Conservation (phyloP, 1,140 invertebrate genomes). For the Ladona fulva region DNA sequence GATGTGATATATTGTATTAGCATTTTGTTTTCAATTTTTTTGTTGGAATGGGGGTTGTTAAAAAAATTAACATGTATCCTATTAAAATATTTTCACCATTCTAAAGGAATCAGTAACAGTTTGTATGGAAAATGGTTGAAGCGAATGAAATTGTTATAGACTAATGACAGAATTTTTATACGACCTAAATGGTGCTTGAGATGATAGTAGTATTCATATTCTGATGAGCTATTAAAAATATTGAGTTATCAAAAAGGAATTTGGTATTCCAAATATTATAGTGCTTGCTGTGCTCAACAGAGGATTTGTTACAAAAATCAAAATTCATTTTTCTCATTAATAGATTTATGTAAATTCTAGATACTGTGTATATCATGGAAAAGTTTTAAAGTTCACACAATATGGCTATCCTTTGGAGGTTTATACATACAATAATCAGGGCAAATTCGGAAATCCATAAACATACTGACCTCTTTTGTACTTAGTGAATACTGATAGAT, state of each 20-base stretch:
- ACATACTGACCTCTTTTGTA: conserved; percentile 6
- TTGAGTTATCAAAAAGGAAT: conserved; percentile 10
- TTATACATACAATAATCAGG: neutral
- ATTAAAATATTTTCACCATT: conserved; percentile 8
- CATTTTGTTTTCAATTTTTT: neutral
- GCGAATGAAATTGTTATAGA: conserved; percentile 6
- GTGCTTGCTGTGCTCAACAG: conserved; percentile 1
- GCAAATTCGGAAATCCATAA: neutral
- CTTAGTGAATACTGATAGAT: neutral
- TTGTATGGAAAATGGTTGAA: conserved; percentile 7
- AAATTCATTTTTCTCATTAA: conserved; percentile 4
- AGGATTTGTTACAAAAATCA: conserved; percentile 7
- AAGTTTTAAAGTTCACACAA: neutral
- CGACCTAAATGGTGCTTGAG: conserved; percentile 7
- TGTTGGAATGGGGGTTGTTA: conserved; percentile 8
- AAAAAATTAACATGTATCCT: conserved; percentile 3
- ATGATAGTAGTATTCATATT: conserved; percentile 10
- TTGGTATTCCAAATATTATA: neutral
- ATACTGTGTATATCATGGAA: neutral
- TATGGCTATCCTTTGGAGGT: neutral
- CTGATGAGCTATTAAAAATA: neutral
- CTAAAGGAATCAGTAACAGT: conserved; percentile 9
- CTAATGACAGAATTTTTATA: conserved; percentile 10
- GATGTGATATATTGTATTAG: conserved; percentile 10
- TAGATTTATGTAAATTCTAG: neutral